A percentile compares a stretch with the other conserved stretches of the same genome.
Evolutionary conservation across 1,140 invertebrate genomes (phyloP).

Genomic region (Manduca sexta): DNA sequence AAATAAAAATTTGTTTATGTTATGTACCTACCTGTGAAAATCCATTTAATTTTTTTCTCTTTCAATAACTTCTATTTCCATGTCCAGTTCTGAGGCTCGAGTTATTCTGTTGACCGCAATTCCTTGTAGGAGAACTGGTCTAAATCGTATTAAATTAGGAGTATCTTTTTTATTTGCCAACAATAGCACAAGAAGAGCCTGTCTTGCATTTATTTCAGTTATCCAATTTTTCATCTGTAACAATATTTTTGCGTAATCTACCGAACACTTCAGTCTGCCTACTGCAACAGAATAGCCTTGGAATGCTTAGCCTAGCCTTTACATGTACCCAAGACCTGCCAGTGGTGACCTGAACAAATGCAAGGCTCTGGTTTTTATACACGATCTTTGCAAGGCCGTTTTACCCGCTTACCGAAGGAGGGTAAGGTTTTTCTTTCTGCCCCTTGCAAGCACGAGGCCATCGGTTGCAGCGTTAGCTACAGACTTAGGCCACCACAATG

Average conservation of each 20-base stretch:
- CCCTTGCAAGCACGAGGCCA: too few species aligned
- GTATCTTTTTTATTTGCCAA: slow-evolving; percentile 57
- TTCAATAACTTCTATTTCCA: slow-evolving; percentile 63
- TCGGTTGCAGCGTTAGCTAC: too few species aligned
- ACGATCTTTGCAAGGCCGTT: too few species aligned
- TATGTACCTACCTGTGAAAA: slow-evolving; percentile 24
- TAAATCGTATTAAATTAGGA: slow-evolving; percentile 40
- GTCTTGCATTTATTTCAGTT: slow-evolving; percentile 41
- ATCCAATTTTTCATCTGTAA: slow-evolving; percentile 58
- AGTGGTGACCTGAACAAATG: too few species aligned
- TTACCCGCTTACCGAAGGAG: too few species aligned
- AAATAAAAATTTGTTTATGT: not conserved
- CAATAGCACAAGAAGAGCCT: slow-evolving; percentile 49
- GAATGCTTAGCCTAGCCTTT: too few species aligned
- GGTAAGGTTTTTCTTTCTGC: too few species aligned
- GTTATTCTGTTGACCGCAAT: slow-evolving; percentile 61
- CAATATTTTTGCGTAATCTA: not conserved
- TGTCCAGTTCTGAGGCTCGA: slow-evolving; percentile 45
- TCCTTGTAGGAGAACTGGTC: slow-evolving; percentile 46
- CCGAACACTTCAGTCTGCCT: too few species aligned
- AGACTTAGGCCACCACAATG: too few species aligned
- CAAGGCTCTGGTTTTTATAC: too few species aligned
- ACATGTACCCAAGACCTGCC: too few species aligned
- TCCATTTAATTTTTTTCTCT: slow-evolving; percentile 42
- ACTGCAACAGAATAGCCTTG: too few species aligned